Conservation (phyloP, 2,113 vertebrate species). For the Lophochroa leadbeateri region DNA sequence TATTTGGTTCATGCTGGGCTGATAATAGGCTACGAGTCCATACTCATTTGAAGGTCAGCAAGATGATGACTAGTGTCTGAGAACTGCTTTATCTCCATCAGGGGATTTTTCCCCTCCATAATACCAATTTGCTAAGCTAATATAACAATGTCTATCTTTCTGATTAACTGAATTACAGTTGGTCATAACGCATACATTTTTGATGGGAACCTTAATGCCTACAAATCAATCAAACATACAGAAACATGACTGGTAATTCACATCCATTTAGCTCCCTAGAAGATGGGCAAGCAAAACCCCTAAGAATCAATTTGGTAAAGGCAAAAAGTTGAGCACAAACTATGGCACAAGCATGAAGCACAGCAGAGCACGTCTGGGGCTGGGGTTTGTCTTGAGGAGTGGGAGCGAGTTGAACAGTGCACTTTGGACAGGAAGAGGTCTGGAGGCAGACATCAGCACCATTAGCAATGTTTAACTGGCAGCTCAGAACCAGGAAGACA, state of each 20-base stretch:
- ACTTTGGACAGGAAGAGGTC: neutral
- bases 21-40: neutral
- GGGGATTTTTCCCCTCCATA: neutral
- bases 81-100: neutral
- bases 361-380: neutral
- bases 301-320: neutral
- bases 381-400: neutral
- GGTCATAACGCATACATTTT: neutral
- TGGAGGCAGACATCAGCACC: neutral
- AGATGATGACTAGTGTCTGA: neutral
- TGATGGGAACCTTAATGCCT: neutral
- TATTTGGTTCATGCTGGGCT: neutral
- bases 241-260: neutral
- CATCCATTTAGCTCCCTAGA: neutral
- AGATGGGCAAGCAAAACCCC: neutral
- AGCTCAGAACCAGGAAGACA: neutral
- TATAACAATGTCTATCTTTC: neutral
- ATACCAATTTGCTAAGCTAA: neutral
- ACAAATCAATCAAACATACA: neutral
- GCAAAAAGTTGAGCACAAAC: neutral
- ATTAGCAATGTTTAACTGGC: rapidly evolving
- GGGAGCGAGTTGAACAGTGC: rapidly evolving
- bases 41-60: neutral
- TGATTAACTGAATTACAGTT: neutral
- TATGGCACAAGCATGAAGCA: rapidly evolving